phyloP scores from a whole-genome alignment of 1,140 invertebrate genomes.

The Cyclina sinensis region DNA sequence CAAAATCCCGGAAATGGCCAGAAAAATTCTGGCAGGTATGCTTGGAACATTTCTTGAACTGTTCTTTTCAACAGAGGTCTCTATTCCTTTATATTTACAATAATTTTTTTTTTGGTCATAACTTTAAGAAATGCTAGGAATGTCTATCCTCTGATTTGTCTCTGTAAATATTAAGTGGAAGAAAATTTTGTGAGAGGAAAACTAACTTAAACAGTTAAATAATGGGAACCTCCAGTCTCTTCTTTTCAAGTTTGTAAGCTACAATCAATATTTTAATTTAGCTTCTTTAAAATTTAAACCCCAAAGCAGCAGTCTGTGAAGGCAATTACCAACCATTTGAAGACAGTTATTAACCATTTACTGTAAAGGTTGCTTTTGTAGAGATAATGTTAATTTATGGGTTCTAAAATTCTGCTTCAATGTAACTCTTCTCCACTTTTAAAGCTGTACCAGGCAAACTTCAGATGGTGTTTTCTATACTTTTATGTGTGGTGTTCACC shows the following conservation, averaged over 20 bases:
- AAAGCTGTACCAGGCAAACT: neutral
- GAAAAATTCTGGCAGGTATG: too few species aligned
- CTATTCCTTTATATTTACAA: too few species aligned
- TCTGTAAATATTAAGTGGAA: too few species aligned
- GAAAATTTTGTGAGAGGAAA: too few species aligned
- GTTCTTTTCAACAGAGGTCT: too few species aligned
- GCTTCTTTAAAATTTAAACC: neutral
- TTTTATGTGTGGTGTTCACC: neutral
- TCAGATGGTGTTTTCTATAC: neutral
- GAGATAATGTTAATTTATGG: neutral
- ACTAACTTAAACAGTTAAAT: too few species aligned
- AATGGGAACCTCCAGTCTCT: too few species aligned
- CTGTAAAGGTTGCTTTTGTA: neutral
- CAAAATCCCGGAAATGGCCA: too few species aligned
- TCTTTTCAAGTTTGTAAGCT: neutral
- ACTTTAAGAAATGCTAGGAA: too few species aligned
- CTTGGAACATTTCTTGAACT: too few species aligned
- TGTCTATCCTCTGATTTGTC: too few species aligned
- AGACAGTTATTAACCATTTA: neutral
- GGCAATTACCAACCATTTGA: neutral
- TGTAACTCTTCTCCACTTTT: neutral
- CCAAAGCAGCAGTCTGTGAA: neutral
- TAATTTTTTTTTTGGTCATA: too few species aligned
- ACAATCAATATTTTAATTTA: neutral
- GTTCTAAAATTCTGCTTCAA: neutral